A percentile compares a stretch with the other conserved stretches of the same genome.
These are phyloP conservation scores for Phylloscopus whistleri DNA, from an alignment of 2,113 vertebrate species.

Conservation along the genomic window DNA sequence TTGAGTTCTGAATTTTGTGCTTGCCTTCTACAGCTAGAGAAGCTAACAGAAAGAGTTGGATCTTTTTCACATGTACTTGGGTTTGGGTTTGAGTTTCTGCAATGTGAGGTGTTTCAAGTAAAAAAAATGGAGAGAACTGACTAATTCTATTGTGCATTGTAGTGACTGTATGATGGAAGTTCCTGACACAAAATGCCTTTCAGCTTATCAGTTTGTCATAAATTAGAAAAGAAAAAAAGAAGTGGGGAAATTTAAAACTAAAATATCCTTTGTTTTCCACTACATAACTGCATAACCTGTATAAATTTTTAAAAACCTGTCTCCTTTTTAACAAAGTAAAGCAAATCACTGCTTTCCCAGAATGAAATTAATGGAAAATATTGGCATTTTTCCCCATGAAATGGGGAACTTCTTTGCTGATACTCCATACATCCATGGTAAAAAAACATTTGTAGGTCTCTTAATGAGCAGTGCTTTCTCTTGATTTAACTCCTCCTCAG, in stretches of 20 bases:
- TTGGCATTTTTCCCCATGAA: neutral
- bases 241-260: neutral
- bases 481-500: neutral
- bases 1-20: neutral
- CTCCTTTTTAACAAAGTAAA: neutral
- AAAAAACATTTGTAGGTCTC: rapidly evolving
- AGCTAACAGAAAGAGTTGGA: neutral
- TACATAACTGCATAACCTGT: neutral
- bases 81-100: neutral
- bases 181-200: neutral
- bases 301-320: neutral
- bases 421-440: neutral
- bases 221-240: neutral
- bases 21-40: neutral
- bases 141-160: neutral
- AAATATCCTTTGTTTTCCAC: neutral
- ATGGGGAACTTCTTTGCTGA: neutral
- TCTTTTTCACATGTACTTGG: neutral
- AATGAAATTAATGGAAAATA: neutral
- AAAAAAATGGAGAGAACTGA: neutral
- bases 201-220: neutral
- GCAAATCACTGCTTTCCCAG: neutral
- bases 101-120: neutral
- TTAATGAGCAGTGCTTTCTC: neutral
- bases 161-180: neutral